Percentiles rank a stretch among this genome's conserved stretches.
These are phyloP conservation scores for Takifugu rubripes DNA, from an alignment of 2,797 vertebrate species.

Conservation along the genomic window DNA sequence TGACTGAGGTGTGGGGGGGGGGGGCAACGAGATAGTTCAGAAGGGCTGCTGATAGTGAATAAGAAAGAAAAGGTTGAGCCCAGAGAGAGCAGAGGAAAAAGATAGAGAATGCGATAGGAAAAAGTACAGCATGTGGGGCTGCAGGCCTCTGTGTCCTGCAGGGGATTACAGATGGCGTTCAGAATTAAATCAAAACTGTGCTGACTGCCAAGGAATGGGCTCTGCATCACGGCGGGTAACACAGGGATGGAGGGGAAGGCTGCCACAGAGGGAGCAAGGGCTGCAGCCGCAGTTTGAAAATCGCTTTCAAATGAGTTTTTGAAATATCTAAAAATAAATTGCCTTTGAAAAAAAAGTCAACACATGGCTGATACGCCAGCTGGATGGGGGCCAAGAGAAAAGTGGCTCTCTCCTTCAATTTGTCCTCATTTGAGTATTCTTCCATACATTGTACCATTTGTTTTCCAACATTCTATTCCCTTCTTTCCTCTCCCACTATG, in stretches of 20 bases:
- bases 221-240: constrained; percentile 54
- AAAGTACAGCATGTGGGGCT: constrained; percentile 38
- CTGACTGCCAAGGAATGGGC: constrained; percentile 67
- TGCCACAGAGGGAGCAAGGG: constrained; percentile 42
- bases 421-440: constrained; percentile 43
- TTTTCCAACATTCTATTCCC: constrained; percentile 35
- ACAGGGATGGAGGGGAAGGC: constrained; percentile 46
- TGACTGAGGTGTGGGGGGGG: constrained; percentile 9
- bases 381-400: constrained; percentile 62
- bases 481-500: constrained; percentile 2
- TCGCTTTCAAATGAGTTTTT: constrained; percentile 74
- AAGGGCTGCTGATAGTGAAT: constrained; percentile 22
- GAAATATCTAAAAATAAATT: constrained; percentile 78
- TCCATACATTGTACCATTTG: constrained; percentile 32
- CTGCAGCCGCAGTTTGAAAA: constrained; percentile 56
- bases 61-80: constrained; percentile 36
- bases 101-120: constrained; percentile 42
- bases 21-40: constrained; percentile 13
- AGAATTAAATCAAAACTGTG: constrained; percentile 75
- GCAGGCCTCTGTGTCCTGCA: constrained; percentile 51
- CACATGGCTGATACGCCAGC: constrained; percentile 61
- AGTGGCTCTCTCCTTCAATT: constrained; percentile 55
- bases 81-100: constrained; percentile 35
- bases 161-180: constrained; percentile 76
- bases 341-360: constrained; percentile 72